Evolutionary conservation across 2,113 vertebrate species (phyloP).

Genomic region (Apeltes quadracus): DNA sequence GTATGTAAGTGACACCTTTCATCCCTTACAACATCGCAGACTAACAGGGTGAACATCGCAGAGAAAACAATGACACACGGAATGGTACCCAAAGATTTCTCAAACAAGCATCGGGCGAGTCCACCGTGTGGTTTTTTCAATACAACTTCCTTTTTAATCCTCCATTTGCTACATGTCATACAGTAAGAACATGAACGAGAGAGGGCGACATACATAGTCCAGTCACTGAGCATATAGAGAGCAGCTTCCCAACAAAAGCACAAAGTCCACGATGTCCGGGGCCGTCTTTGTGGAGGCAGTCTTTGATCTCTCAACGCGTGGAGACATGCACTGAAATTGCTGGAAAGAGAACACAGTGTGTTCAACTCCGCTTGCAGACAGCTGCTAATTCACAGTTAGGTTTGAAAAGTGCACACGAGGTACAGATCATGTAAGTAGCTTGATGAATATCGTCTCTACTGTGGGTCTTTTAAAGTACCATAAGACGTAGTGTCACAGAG

Average conservation of each 20-base stretch:
- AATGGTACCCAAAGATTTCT: conserved; percentile 31
- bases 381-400: conserved; percentile 77
- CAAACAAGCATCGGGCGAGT: conserved; percentile 28
- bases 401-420: conserved; percentile 75
- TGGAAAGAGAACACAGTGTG: conserved; percentile 72
- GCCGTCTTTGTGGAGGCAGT: conserved; percentile 62
- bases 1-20: conserved; percentile 2
- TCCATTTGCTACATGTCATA: conserved; percentile 75
- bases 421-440: conserved; percentile 66
- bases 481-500: conserved; percentile 74
- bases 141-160: conserved; percentile 68
- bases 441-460: conserved; percentile 58
- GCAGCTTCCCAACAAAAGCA: conserved; percentile 59
- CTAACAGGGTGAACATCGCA: conserved; percentile 55
- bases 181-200: conserved; percentile 73
- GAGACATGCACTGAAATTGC: conserved; percentile 77
- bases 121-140: conserved; percentile 9
- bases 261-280: conserved; percentile 54
- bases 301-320: conserved; percentile 64
- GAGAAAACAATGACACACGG: conserved; percentile 37
- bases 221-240: conserved; percentile 72
- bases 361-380: conserved; percentile 70
- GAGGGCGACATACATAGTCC: conserved; percentile 70
- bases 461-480: conserved; percentile 49
- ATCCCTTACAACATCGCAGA: neutral